Base-by-base conservation (phyloP, 1,140 invertebrate genomes). In the Daktulosphaira vitifoliae region DNA sequence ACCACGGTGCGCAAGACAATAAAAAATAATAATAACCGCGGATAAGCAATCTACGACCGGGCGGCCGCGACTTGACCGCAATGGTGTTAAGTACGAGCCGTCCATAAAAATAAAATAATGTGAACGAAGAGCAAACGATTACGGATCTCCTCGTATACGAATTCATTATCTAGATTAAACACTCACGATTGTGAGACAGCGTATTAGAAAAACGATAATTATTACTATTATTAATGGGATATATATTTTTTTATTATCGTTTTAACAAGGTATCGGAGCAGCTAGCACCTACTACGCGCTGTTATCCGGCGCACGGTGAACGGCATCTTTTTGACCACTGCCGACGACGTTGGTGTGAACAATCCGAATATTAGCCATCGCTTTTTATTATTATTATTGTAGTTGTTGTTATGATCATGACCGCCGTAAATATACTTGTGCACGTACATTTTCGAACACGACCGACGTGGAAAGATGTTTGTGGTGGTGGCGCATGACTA, bases 101-200 rank as follows among this genome's bases (percentile, higher is more conserved):
- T 7, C 6, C 25, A 9, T 16, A 11, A 16, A 62, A 48, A 51
- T 26, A 51, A 51, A 51, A 33, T 6, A 11, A 6, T 33, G 29
- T 33, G 29, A 33, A 33, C 29, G 11, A 33, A 33, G 11, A 6
- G 29, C 5, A 33, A 33, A 33, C 29, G 29, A 11, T 33, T 33
- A 33, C 11, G 5, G 11, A 6, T 33, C 11, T 33, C 29, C 29
- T 33, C 29, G 5, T 33, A 33, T 33, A 33, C 5, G 5, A 33
- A 59, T 59, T 39, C 42, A 48, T 48, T 62, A 62, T 62, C 56
- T 38, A 62, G 56, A 62, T 62, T 62, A 62, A 62, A 62, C 44
- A 48, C 26, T 20, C 56, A 62, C 56, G 56, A 62, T 59, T 39
- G 25, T 22, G 23, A 46, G 25, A 48, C 5, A 33, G 29, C 5